Evolutionary conservation across 2,113 vertebrate species (phyloP).

Genomic region (Uria aalge): DNA sequence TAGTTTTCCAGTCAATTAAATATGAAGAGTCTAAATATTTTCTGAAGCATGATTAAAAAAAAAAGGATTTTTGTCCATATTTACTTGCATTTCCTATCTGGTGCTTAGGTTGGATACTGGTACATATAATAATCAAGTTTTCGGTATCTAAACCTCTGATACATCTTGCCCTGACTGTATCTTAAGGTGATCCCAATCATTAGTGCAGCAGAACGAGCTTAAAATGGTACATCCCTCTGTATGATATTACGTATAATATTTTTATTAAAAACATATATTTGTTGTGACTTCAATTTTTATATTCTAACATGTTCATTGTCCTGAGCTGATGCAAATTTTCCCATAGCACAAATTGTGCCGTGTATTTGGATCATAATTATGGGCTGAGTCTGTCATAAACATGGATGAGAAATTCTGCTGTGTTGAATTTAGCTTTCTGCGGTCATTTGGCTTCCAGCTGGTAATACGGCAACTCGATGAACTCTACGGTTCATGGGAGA

Average conservation of each 20-base stretch:
- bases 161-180: background rate
- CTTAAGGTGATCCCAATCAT: background rate
- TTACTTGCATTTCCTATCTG: background rate
- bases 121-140: background rate
- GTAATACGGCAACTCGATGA: background rate
- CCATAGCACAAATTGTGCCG: accelerated
- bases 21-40: background rate
- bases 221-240: background rate
- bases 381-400: background rate
- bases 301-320: background rate
- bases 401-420: background rate
- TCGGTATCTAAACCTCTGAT: background rate
- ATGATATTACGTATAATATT: background rate
- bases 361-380: background rate
- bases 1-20: background rate
- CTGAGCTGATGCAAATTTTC: background rate
- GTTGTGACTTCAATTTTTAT: background rate
- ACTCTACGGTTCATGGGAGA: background rate
- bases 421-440: background rate
- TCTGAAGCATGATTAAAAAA: background rate
- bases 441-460: background rate
- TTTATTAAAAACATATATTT: background rate
- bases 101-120: accelerated
- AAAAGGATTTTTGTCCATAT: background rate
- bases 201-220: background rate